A percentile compares a stretch with the other conserved stretches of the same genome.
Conservation (phyloP, 1,140 invertebrate species). For the Pararge aegeria region DNA sequence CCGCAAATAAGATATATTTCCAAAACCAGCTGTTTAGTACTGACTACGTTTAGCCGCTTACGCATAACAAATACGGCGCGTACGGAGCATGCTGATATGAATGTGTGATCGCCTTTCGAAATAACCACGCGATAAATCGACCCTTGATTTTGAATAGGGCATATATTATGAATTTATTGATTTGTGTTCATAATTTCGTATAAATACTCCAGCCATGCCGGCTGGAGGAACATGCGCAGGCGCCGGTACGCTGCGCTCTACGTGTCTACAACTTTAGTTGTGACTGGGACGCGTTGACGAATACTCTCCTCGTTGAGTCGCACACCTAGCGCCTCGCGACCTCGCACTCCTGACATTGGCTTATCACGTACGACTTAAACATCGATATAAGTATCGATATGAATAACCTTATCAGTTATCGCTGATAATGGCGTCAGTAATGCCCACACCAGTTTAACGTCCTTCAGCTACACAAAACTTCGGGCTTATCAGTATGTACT, state of each 20-base stretch:
- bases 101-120: no score
- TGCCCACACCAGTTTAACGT: constrained; percentile 23
- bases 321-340: constrained; percentile 42
- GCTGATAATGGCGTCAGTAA: constrained; percentile 3
- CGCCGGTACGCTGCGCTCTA: constrained; percentile 38
- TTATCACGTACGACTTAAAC: constrained; percentile 50
- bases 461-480: constrained; percentile 39
- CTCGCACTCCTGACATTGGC: constrained; percentile 58
- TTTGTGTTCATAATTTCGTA: background rate
- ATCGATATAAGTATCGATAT: constrained; percentile 48
- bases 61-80: no score
- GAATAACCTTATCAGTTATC: constrained; percentile 33
- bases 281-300: constrained; percentile 65
- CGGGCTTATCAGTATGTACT: constrained; percentile 5
- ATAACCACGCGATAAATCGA: background rate
- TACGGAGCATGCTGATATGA: no score
- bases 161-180: background rate
- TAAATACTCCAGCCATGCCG: constrained; percentile 13
- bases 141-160: background rate
- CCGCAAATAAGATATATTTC: no score
- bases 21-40: no score
- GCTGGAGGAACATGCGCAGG: constrained; percentile 53
- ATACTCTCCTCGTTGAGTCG: constrained; percentile 58
- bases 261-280: constrained; percentile 59
- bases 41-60: no score